phyloP scores from a whole-genome alignment of 2,797 vertebrate species.

The Selene dorsalis region DNA sequence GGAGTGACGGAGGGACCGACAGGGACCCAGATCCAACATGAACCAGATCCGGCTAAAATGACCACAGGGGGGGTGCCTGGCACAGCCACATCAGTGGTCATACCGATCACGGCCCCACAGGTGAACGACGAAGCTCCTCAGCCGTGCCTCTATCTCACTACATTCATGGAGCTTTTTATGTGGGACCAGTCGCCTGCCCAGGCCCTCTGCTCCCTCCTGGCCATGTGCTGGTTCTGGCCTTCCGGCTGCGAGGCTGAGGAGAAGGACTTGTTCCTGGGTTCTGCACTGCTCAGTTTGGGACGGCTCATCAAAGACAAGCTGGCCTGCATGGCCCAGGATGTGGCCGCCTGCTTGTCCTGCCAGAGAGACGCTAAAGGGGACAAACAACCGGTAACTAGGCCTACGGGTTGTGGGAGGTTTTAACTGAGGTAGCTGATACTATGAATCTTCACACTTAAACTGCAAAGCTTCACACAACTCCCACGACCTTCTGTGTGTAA shows the following conservation, averaged over 20 bases:
- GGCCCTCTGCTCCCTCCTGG: slow-evolving; percentile 72
- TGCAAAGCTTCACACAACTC: slow-evolving; percentile 48
- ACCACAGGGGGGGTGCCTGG: slow-evolving; percentile 19
- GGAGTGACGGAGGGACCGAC: slow-evolving; percentile 4
- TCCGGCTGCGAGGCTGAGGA: slow-evolving; percentile 55
- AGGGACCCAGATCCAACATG: slow-evolving; percentile 43
- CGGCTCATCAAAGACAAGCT: slow-evolving; percentile 75
- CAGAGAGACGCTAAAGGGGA: slow-evolving; percentile 55
- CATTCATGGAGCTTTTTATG: slow-evolving; percentile 71
- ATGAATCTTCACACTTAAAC: slow-evolving; percentile 16
- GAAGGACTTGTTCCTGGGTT: slow-evolving; percentile 74
- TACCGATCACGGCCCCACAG: slow-evolving; percentile 6
- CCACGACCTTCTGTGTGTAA: slow-evolving; percentile 34
- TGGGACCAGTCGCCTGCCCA: slow-evolving; percentile 68
- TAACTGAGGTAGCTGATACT: slow-evolving; percentile 18
- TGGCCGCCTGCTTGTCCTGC: slow-evolving; percentile 77
- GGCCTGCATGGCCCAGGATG: slow-evolving; percentile 63
- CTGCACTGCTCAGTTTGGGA: slow-evolving; percentile 70
- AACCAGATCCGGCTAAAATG: slow-evolving; percentile 51
- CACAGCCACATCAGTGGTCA: slow-evolving; percentile 21
- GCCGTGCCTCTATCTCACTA: slow-evolving; percentile 69
- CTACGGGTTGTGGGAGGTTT: slow-evolving; percentile 11
- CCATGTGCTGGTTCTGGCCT: slow-evolving; percentile 81
- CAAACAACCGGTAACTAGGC: slow-evolving; percentile 73
- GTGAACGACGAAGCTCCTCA: slow-evolving; percentile 47